These are phyloP conservation scores for Pygoscelis antarcticus DNA, from an alignment of 2,113 vertebrate genomes.

Conservation along the genomic window DNA sequence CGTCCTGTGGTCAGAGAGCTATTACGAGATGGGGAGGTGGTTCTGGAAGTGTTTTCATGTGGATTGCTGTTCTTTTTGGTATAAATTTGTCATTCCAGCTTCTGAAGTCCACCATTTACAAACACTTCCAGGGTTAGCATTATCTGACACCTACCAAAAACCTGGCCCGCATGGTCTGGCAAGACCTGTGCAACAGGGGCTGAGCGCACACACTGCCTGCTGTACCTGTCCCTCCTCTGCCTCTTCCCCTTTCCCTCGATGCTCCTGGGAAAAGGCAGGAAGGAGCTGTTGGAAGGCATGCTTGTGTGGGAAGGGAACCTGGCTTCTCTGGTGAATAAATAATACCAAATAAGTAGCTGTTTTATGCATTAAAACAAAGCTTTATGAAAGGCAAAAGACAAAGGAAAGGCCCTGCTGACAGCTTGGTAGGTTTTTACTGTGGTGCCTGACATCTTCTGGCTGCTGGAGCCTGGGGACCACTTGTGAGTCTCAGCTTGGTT, in stretches of 20 bases:
- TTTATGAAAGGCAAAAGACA: neutral
- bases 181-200: neutral
- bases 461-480: neutral
- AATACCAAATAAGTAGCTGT: neutral
- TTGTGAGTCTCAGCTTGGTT: neutral
- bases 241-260: neutral
- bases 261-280: conserved; percentile 24
- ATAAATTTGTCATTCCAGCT: neutral
- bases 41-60: neutral
- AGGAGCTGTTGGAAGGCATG: neutral
- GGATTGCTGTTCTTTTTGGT: neutral
- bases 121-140: neutral
- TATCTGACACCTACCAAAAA: neutral
- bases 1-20: neutral
- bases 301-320: conserved; percentile 1
- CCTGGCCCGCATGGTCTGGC: neutral
- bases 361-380: neutral
- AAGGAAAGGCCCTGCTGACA: neutral
- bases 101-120: neutral
- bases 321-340: neutral
- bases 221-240: neutral
- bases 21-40: neutral
- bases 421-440: neutral
- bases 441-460: neutral
- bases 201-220: neutral